Evolutionary conservation across 2,888 invertebrate genomes (phyloP).

Genomic region (Brachylomia viminalis): DNA sequence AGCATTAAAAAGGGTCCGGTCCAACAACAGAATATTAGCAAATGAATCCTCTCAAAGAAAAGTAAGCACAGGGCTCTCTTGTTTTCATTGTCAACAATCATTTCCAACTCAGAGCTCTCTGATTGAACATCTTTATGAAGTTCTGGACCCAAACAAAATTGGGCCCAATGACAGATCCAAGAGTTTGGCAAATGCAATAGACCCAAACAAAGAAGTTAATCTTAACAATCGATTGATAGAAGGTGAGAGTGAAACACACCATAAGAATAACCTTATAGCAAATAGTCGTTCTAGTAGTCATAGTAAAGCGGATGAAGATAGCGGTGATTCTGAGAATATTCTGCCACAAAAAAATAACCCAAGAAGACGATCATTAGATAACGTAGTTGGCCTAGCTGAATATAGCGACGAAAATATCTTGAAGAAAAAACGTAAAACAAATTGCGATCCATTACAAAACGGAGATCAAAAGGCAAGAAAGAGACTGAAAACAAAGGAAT

Average conservation of each 20-base stretch:
- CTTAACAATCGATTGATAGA: constrained; percentile 1
- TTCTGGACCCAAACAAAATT: constrained; percentile 71
- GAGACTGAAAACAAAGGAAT: constrained; percentile 21
- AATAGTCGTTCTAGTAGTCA: neutral
- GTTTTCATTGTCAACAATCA: constrained; percentile 79
- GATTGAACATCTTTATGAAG: constrained; percentile 82
- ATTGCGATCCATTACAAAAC: neutral
- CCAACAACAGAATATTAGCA: constrained; percentile 19
- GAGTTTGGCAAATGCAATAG: constrained; percentile 1
- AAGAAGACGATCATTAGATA: neutral
- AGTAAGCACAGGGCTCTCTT: constrained; percentile 58
- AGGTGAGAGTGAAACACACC: neutral
- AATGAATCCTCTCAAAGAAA: constrained; percentile 33
- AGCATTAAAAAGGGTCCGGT: constrained; percentile 1
- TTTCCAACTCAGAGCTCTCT: constrained; percentile 76
- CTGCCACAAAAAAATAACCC: neutral
- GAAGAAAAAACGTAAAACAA: constrained; percentile 9
- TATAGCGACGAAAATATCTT: neutral
- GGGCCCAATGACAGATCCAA: constrained; percentile 3
- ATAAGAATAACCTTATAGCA: constrained; percentile 1
- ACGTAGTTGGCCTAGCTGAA: neutral
- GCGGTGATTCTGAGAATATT: neutral
- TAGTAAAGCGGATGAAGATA: constrained; percentile 17
- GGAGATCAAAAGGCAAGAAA: neutral
- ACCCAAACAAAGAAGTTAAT: neutral